phyloP scores from a whole-genome alignment of 2,113 vertebrate genomes.

The Nothobranchius kuhntae region DNA sequence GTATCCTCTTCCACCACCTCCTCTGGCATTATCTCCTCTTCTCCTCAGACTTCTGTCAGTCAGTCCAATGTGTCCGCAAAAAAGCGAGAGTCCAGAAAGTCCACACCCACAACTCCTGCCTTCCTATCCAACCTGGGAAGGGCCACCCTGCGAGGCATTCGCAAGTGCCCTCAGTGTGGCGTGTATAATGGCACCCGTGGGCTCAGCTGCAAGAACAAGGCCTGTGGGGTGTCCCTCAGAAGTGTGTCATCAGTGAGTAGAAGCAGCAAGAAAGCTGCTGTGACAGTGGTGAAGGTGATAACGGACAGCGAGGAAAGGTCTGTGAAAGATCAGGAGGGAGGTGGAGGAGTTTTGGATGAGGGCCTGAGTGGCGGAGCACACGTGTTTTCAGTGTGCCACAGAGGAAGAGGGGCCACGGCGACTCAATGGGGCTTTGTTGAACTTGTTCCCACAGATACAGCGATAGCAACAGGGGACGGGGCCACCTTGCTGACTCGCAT shows the following conservation, averaged over 20 bases:
- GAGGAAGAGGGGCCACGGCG: constrained; percentile 75
- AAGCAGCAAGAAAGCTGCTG: constrained; percentile 58
- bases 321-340: constrained; percentile 50
- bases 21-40: constrained; percentile 6
- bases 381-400: constrained; percentile 87
- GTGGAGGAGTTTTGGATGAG: constrained; percentile 42
- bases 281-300: constrained; percentile 85
- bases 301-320: constrained; percentile 73
- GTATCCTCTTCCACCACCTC: constrained; percentile 14
- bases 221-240: constrained; percentile 86
- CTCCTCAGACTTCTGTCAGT: constrained; percentile 6
- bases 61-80: constrained; percentile 41
- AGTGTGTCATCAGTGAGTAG: constrained; percentile 48
- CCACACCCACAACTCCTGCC: constrained; percentile 68
- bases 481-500: constrained; percentile 83
- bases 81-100: constrained; percentile 74
- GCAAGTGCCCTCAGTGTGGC: constrained; percentile 89
- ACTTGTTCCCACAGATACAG: constrained; percentile 83
- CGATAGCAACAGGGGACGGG: constrained; percentile 83
- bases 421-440: constrained; percentile 86
- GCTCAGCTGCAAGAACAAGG: constrained; percentile 95
- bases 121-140: constrained; percentile 91
- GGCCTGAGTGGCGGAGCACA: constrained; percentile 64
- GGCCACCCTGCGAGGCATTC: constrained; percentile 89
- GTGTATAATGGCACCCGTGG: constrained; percentile 93